Evolutionary conservation across 2,113 vertebrate genomes (phyloP).

Genomic region (Sprattus sprattus): DNA sequence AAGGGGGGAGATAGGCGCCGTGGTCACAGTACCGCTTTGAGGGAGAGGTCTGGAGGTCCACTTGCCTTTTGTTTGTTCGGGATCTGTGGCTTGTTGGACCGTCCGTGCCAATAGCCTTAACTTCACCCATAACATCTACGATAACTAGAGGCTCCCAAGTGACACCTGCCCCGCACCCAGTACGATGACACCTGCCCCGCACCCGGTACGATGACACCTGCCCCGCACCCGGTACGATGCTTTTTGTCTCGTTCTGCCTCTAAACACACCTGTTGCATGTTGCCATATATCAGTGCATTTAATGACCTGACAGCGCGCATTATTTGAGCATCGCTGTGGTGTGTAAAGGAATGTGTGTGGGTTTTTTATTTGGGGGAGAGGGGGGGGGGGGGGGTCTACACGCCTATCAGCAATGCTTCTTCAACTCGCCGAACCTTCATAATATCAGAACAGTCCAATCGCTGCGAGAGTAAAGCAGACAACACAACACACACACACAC

Average conservation of each 20-base stretch:
- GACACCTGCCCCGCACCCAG: neutral
- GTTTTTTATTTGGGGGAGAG: too few relatives aligned
- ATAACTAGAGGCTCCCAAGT: neutral
- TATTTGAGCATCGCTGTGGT: neutral
- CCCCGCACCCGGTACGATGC: neutral
- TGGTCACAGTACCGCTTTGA: neutral
- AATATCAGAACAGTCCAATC: neutral
- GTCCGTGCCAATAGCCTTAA: neutral
- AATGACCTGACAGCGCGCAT: neutral
- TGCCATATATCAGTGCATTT: neutral
- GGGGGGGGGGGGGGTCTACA: neutral
- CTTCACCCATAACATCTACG: neutral
- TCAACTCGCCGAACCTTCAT: neutral
- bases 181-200: neutral
- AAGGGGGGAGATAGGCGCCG: too few relatives aligned
- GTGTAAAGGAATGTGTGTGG: neutral
- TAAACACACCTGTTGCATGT: neutral
- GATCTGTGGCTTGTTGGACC: neutral
- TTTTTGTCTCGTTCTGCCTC: neutral
- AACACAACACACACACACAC: neutral
- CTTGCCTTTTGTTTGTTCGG: neutral
- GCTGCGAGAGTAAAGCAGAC: neutral
- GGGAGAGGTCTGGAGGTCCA: neutral
- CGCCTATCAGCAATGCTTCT: neutral
- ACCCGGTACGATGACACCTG: neutral